Evolutionary conservation across 1,140 invertebrate species (phyloP).

Genomic region (Drosophila varians): DNA sequence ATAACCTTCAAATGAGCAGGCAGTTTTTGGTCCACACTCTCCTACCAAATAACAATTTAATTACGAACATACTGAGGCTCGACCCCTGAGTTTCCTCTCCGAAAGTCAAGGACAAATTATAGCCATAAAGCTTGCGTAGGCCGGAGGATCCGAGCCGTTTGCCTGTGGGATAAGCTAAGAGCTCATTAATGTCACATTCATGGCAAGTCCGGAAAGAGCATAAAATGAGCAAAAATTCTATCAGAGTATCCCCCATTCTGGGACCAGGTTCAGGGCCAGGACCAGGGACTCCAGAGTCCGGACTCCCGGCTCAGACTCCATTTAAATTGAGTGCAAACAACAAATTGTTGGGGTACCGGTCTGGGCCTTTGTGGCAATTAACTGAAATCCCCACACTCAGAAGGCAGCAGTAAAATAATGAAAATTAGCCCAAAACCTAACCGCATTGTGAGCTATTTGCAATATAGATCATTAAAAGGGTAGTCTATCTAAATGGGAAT

Average conservation of each 20-base stretch:
- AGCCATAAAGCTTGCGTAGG: constrained; percentile 57
- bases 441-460: background rate
- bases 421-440: constrained; percentile 68
- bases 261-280: background rate
- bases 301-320: constrained; percentile 25
- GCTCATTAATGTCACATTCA: constrained; percentile 81
- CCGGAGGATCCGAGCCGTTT: constrained; percentile 15
- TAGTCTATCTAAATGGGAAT: background rate
- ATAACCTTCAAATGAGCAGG: constrained; percentile 70
- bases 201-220: constrained; percentile 57
- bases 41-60: constrained; percentile 70
- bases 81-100: constrained; percentile 7
- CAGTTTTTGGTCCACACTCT: constrained; percentile 51
- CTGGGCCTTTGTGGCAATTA: constrained; percentile 60
- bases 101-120: constrained; percentile 73
- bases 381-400: constrained; percentile 45
- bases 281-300: too few species aligned
- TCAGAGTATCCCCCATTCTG: constrained; percentile 39
- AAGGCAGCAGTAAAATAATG: constrained; percentile 71
- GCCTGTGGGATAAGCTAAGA: constrained; percentile 73
- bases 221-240: constrained; percentile 73
- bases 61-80: constrained; percentile 53
- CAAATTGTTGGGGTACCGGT: constrained; percentile 33
- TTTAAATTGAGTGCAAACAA: constrained; percentile 71
- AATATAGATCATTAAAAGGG: background rate